These are phyloP conservation scores for Macrobrachium nipponense DNA, from an alignment of 1,140 invertebrate species.

Conservation along the genomic window DNA sequence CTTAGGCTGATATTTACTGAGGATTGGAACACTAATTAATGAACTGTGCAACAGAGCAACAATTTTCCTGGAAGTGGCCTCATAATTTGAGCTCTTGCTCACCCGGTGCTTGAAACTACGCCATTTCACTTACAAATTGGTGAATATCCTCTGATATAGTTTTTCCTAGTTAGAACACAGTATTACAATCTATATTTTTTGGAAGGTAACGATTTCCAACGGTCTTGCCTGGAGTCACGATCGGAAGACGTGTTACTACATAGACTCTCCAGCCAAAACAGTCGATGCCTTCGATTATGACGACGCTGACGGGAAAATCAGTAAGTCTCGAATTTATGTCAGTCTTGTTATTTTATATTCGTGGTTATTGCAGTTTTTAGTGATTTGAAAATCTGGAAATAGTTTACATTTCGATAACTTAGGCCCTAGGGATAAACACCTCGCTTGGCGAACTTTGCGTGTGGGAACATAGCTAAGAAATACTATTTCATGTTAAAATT, in stretches of 20 bases:
- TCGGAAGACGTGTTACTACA: constrained; percentile 69
- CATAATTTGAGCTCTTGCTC: no score
- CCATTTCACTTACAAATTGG: background rate
- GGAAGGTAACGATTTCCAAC: constrained; percentile 69
- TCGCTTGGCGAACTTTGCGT: no score
- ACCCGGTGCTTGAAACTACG: no score
- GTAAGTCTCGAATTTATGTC: constrained; percentile 65
- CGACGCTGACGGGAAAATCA: constrained; percentile 66
- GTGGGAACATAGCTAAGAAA: no score
- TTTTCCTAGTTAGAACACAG: no score
- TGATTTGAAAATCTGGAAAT: background rate
- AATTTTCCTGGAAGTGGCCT: no score
- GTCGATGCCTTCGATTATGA: constrained; percentile 71
- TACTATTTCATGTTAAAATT: no score
- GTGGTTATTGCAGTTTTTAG: background rate
- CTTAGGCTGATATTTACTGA: no score
- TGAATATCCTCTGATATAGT: background rate
- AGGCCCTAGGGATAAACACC: no score
- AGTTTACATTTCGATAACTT: background rate
- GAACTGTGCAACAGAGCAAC: no score
- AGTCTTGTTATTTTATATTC: background rate
- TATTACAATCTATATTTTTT: background rate
- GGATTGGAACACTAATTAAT: no score
- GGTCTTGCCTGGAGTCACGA: constrained; percentile 71
- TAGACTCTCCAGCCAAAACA: constrained; percentile 68